These are phyloP conservation scores for Globodera rostochiensis DNA, from an alignment of 1,140 invertebrate genomes.

Conservation along the genomic window DNA sequence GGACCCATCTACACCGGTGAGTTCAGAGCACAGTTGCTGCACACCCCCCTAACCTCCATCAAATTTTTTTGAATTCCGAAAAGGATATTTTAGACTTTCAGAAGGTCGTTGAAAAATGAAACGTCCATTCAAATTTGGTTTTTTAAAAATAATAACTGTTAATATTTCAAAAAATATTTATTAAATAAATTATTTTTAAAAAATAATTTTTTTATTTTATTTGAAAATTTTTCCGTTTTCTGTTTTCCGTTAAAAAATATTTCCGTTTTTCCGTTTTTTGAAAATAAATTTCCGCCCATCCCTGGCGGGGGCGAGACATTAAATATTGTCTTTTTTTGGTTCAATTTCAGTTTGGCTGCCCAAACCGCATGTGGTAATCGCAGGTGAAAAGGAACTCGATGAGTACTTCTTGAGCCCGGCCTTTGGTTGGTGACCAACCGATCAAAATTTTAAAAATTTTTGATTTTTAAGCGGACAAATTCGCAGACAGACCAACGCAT, in stretches of 20 bases:
- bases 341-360: constrained; percentile 41
- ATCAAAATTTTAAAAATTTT: constrained; percentile 10
- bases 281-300: too few species aligned
- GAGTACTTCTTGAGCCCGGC: constrained; percentile 27
- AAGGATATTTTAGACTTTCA: too few species aligned
- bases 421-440: constrained; percentile 3
- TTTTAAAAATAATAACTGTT: too few species aligned
- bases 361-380: constrained; percentile 51
- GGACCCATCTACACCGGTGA: constrained; percentile 47
- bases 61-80: not conserved
- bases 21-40: not conserved
- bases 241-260: too few species aligned
- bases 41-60: not conserved
- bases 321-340: not conserved
- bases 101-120: too few species aligned
- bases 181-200: too few species aligned
- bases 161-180: too few species aligned
- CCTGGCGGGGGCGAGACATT: too few species aligned
- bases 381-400: constrained; percentile 37
- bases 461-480: constrained; percentile 46
- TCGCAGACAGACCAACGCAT: constrained; percentile 44
- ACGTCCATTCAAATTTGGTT: too few species aligned
- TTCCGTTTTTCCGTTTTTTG: too few species aligned
- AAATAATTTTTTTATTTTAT: too few species aligned
- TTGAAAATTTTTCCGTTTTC: too few species aligned